phyloP scores from a whole-genome alignment of 2,888 invertebrate species.

The Eilema sororculum region DNA sequence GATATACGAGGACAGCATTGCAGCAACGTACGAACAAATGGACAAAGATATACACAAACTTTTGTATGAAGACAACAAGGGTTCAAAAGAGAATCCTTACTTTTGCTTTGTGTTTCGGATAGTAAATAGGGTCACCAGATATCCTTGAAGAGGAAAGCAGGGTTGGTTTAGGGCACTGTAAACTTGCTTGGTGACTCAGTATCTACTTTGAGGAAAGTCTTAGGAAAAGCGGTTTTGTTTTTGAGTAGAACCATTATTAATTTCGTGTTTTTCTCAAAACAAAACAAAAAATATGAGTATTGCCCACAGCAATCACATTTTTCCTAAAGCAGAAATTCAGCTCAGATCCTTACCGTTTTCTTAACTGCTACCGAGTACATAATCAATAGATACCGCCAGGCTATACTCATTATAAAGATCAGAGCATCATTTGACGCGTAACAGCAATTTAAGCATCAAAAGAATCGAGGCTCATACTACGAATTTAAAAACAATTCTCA shows the following conservation, averaged over 20 bases:
- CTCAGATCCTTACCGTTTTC: not conserved
- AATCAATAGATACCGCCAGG: too few species aligned
- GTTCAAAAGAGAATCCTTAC: not conserved
- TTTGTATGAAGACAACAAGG: not conserved
- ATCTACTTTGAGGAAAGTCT: not conserved
- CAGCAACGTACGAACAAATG: not conserved
- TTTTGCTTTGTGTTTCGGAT: not conserved
- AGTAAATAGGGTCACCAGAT: not conserved
- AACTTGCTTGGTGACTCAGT: not conserved
- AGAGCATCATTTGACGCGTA: conserved; percentile 44
- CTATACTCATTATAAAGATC: conserved; percentile 26
- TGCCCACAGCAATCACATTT: not conserved
- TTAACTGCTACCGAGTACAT: not conserved
- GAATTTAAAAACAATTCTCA: conserved; percentile 48
- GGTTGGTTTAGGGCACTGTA: not conserved
- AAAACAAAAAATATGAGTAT: too few species aligned
- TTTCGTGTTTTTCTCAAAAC: not conserved
- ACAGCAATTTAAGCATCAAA: conserved; percentile 47
- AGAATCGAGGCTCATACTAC: conserved; percentile 43
- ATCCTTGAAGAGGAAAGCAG: not conserved
- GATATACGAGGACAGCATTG: not conserved
- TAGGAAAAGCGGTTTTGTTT: not conserved
- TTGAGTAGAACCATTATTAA: not conserved
- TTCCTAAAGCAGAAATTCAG: not conserved
- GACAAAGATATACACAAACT: not conserved